Evolutionary conservation across 2,797 vertebrate species (phyloP).

Genomic region (Myotis planiceps): DNA sequence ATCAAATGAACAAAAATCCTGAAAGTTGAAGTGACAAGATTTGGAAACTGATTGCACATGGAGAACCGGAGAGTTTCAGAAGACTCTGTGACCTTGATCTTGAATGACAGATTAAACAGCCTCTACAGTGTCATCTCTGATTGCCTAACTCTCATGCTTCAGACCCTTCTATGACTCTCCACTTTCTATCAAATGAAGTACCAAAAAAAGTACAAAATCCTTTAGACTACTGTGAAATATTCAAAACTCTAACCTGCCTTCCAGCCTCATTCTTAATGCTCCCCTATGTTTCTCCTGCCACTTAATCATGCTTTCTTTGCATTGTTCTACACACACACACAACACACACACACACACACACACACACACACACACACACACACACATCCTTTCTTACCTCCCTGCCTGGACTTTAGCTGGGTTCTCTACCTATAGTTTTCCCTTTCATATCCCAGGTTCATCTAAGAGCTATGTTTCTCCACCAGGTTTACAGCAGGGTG

Average conservation of each 20-base stretch:
- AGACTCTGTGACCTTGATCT: background rate
- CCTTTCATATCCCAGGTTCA: background rate
- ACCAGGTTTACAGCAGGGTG: background rate
- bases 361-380: background rate
- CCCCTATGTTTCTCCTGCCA: background rate
- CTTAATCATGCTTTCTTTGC: background rate
- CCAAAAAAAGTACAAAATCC: background rate
- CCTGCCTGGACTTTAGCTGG: background rate
- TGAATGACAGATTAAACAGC: background rate
- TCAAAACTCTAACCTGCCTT: background rate
- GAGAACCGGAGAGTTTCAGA: background rate
- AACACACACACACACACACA: background rate
- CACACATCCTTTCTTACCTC: background rate
- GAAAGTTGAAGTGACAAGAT: background rate
- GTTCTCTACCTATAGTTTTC: background rate
- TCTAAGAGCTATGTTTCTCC: background rate
- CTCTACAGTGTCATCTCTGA: background rate
- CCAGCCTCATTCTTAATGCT: background rate
- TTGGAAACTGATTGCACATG: background rate
- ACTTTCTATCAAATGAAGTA: background rate
- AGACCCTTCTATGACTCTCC: background rate
- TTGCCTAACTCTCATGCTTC: background rate
- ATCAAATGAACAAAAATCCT: background rate
- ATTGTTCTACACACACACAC: background rate
- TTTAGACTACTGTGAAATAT: background rate